Percentiles rank a stretch among this genome's conserved stretches.
Conservation (phyloP, 2,113 vertebrate species). For the Australoheros scitulus region DNA sequence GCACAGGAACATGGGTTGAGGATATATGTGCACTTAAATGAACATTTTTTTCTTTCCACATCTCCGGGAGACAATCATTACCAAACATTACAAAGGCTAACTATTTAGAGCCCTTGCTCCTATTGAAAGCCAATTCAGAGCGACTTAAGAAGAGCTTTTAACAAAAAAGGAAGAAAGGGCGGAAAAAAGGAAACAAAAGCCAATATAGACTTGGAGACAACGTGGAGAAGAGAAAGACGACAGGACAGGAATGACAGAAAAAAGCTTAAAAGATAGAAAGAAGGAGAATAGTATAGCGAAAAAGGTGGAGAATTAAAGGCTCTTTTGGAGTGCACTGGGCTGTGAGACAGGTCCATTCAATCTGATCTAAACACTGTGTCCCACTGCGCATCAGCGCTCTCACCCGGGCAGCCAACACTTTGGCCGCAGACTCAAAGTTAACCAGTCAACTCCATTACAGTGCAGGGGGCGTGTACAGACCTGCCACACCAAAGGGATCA, state of each 20-base stretch:
- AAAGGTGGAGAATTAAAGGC: constrained; percentile 62
- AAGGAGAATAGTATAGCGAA: constrained; percentile 55
- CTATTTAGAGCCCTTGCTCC: constrained; percentile 78
- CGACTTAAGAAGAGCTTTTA: constrained; percentile 46
- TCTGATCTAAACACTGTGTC: constrained; percentile 76
- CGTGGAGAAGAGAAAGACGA: constrained; percentile 58
- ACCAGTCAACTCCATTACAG: constrained; percentile 84
- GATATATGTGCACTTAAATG: neutral
- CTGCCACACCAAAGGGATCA: constrained; percentile 84
- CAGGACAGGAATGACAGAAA: constrained; percentile 53
- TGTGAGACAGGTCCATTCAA: constrained; percentile 82
- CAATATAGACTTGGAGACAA: constrained; percentile 53
- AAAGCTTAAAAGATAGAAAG: constrained; percentile 51
- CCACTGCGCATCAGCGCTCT: constrained; percentile 81
- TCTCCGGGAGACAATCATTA: constrained; percentile 72
- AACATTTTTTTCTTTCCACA: constrained; percentile 43
- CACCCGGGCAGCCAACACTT: constrained; percentile 78
- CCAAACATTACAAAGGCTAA: constrained; percentile 68
- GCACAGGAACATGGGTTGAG: neutral
- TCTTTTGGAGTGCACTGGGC: constrained; percentile 80
- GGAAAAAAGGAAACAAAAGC: constrained; percentile 61
- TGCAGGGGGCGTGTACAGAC: constrained; percentile 81
- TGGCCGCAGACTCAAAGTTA: constrained; percentile 80
- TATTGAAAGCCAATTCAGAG: constrained; percentile 61
- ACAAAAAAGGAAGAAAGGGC: constrained; percentile 46